phyloP scores from a whole-genome alignment of 2,797 vertebrate genomes.

The Phrynocephalus guinanensis region DNA sequence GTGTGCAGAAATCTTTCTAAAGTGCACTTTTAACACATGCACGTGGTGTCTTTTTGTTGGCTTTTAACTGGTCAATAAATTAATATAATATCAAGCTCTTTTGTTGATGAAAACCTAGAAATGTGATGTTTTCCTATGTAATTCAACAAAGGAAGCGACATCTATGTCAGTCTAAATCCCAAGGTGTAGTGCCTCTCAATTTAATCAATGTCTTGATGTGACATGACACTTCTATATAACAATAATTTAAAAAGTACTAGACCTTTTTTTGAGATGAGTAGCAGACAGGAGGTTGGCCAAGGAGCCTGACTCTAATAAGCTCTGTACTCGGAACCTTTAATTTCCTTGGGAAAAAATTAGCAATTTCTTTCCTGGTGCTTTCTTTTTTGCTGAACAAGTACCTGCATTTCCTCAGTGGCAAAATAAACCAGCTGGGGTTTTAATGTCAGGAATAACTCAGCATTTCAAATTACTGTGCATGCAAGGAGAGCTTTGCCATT shows the following conservation, averaged over 20 bases:
- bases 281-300: slow-evolving; percentile 39
- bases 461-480: slow-evolving; percentile 50
- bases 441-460: slow-evolving; percentile 61
- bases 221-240: slow-evolving; percentile 9
- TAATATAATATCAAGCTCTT: background rate
- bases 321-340: slow-evolving; percentile 61
- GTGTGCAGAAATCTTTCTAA: too few species aligned
- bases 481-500: slow-evolving; percentile 56
- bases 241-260: slow-evolving; percentile 61
- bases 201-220: slow-evolving; percentile 46
- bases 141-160: background rate
- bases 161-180: background rate
- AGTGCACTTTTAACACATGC: too few species aligned
- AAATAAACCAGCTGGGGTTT: slow-evolving; percentile 68
- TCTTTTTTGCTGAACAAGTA: slow-evolving; percentile 69
- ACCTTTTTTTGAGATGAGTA: slow-evolving; percentile 46
- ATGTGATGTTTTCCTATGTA: background rate
- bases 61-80: too few species aligned
- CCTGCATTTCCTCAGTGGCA: slow-evolving; percentile 63
- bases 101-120: background rate
- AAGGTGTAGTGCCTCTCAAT: background rate
- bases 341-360: slow-evolving; percentile 56
- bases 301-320: slow-evolving; percentile 47
- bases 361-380: slow-evolving; percentile 62
- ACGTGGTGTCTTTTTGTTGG: too few species aligned